These are phyloP conservation scores for Vidua macroura DNA, from an alignment of 2,113 vertebrate species.

Conservation along the genomic window DNA sequence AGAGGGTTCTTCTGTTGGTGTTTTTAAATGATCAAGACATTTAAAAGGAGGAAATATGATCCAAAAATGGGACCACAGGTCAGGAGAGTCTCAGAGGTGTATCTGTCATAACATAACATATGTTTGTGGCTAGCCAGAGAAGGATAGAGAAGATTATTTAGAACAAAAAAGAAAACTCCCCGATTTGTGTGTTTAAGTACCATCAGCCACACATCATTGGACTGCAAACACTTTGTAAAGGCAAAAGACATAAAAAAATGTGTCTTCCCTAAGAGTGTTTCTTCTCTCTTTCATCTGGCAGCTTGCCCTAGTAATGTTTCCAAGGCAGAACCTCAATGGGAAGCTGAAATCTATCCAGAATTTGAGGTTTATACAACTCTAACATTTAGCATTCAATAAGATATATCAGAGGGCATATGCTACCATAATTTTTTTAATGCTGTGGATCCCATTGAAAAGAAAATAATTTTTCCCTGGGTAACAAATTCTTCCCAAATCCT, in stretches of 20 bases:
- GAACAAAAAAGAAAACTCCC: neutral
- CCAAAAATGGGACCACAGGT: neutral
- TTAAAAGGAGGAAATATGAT: neutral
- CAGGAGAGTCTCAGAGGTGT: neutral
- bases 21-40: neutral
- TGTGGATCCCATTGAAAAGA: neutral
- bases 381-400: conserved; percentile 13
- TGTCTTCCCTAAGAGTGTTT: neutral
- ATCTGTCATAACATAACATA: neutral
- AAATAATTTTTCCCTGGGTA: neutral
- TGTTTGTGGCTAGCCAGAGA: neutral
- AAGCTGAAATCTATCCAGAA: conserved; percentile 21
- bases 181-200: neutral
- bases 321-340: conserved; percentile 33
- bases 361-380: neutral
- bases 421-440: conserved; percentile 8
- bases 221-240: neutral
- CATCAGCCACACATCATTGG: neutral
- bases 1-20: neutral
- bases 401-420: conserved; percentile 12
- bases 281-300: neutral
- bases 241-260: neutral
- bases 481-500: neutral
- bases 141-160: neutral
- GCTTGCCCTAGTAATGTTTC: neutral